Conservation (phyloP, 2,797 vertebrate species). For the Malurus leucopterus region DNA sequence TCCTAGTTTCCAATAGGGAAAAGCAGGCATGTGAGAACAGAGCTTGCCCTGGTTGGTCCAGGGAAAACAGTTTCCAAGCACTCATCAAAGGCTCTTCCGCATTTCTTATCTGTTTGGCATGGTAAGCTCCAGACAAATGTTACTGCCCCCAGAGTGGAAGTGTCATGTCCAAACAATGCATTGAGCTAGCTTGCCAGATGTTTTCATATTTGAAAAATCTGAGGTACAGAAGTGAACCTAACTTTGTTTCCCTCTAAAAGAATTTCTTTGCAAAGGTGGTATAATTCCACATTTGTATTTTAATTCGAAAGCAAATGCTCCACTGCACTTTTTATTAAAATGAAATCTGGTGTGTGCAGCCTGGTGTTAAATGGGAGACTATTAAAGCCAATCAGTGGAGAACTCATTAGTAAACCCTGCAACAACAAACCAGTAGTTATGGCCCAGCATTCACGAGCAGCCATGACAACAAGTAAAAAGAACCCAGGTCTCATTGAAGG, state of each 20-base stretch:
- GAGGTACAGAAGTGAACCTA: neutral
- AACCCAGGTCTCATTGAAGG: neutral
- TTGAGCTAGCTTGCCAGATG: neutral
- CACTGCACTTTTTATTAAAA: conserved; percentile 57
- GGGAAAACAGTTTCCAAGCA: neutral
- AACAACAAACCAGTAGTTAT: conserved; percentile 48
- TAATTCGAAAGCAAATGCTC: conserved; percentile 55
- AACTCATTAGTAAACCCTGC: conserved; percentile 58
- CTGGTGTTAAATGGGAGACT: conserved; percentile 56
- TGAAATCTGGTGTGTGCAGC: conserved; percentile 53
- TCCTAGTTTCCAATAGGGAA: neutral
- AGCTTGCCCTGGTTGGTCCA: neutral
- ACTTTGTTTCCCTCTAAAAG: conserved; percentile 1
- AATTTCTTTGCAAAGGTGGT: conserved; percentile 38
- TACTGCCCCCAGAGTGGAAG: neutral
- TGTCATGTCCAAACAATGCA: neutral
- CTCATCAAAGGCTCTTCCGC: neutral
- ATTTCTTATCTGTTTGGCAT: neutral
- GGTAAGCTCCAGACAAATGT: neutral
- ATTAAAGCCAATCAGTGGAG: conserved; percentile 59
- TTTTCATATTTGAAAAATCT: neutral
- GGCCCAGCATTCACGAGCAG: conserved; percentile 44
- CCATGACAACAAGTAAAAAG: conserved; percentile 20
- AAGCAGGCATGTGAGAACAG: neutral
- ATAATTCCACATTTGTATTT: conserved; percentile 47